Conservation (phyloP, 2,113 vertebrate species). For the Pelusios castaneus region DNA sequence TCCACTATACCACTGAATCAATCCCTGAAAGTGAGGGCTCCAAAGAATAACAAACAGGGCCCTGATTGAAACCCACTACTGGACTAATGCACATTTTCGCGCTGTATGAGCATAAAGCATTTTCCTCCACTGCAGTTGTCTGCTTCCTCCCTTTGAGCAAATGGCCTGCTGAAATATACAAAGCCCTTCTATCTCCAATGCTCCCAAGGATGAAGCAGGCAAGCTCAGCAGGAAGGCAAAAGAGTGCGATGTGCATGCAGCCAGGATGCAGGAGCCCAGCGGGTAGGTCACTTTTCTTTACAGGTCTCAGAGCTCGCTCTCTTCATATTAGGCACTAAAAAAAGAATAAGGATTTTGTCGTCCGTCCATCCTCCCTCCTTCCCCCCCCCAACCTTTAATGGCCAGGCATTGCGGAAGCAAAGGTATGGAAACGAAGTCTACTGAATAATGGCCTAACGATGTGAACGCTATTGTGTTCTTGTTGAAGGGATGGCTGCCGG, state of each 20-base stretch:
- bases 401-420: conserved; percentile 25
- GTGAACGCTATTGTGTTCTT: conserved; percentile 42
- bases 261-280: conserved; percentile 14
- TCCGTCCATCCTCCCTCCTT: too few species aligned
- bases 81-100: background rate
- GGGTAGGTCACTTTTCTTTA: conserved; percentile 20
- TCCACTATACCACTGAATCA: background rate
- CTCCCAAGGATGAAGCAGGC: background rate
- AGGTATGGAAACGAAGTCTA: conserved; percentile 52
- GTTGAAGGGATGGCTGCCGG: conserved; percentile 59
- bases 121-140: background rate
- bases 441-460: conserved; percentile 50
- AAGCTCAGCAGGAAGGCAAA: background rate
- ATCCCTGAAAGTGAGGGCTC: background rate
- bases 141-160: background rate
- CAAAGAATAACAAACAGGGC: background rate
- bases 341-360: conserved; percentile 16
- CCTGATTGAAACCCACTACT: background rate
- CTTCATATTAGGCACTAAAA: conserved; percentile 11
- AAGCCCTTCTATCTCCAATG: background rate
- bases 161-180: background rate
- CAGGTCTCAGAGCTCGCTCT: background rate
- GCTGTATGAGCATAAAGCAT: background rate
- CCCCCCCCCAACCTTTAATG: conserved; percentile 13
- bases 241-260: background rate